These are phyloP conservation scores for Vulpes ferrilata DNA, from an alignment of 2,113 vertebrate species.

Conservation along the genomic window DNA sequence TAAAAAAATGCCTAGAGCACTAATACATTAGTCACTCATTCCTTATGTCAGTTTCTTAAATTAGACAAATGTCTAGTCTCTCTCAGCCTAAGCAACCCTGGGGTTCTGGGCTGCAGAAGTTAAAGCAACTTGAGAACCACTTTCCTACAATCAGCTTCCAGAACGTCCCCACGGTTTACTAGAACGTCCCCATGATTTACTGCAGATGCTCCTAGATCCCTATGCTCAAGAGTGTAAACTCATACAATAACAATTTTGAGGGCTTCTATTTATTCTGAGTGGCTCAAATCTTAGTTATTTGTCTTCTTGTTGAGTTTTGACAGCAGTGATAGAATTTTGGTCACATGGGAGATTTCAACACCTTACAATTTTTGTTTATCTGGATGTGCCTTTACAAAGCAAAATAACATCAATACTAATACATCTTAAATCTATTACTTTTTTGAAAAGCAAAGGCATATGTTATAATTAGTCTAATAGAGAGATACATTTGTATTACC, in stretches of 20 bases:
- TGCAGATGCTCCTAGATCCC: not conserved
- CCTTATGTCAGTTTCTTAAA: not conserved
- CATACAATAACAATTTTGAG: not conserved
- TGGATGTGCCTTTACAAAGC: not conserved
- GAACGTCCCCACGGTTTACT: not conserved
- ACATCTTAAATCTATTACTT: not conserved
- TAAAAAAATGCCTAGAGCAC: not conserved
- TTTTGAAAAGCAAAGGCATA: not conserved
- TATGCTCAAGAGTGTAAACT: rapidly evolving
- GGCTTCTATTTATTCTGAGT: not conserved
- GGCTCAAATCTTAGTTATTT: not conserved
- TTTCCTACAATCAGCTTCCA: not conserved
- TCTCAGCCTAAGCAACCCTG: not conserved
- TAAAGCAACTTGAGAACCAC: rapidly evolving
- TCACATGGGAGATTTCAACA: not conserved
- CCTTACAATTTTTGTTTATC: not conserved
- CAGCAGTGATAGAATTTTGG: not conserved
- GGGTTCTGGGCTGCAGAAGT: rapidly evolving
- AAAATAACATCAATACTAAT: not conserved
- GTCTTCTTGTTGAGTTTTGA: not conserved
- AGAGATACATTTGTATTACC: not conserved
- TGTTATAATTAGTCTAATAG: not conserved
- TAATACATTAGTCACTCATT: not conserved
- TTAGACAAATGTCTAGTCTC: not conserved
- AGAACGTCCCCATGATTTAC: not conserved